Evolutionary conservation across 2,888 invertebrate species (phyloP).

Genomic region (Pocota personata): DNA sequence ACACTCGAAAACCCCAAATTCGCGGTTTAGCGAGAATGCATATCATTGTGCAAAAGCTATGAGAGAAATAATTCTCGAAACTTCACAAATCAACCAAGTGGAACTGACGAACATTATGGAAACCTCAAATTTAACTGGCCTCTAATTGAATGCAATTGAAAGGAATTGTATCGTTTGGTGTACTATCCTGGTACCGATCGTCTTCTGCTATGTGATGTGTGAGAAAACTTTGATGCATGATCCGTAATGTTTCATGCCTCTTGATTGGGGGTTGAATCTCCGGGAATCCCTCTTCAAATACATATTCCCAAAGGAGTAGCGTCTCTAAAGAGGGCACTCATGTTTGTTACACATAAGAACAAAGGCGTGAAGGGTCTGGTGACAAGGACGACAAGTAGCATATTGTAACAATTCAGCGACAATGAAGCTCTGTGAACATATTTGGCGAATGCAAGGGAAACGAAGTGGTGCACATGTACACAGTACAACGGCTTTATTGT

Average conservation of each 20-base stretch:
- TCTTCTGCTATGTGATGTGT: slow-evolving; percentile 64
- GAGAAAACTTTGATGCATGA: slow-evolving; percentile 65
- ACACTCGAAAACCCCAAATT: slow-evolving; percentile 60
- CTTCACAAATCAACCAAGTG: slow-evolving; percentile 58
- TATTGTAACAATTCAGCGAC: slow-evolving; percentile 56
- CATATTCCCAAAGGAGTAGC: slow-evolving; percentile 67
- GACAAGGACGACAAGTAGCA: slow-evolving; percentile 72
- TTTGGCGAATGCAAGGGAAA: slow-evolving; percentile 4
- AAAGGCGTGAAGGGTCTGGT: slow-evolving; percentile 46
- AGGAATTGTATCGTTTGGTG: slow-evolving; percentile 46
- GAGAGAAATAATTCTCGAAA: slow-evolving; percentile 3
- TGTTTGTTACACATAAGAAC: slow-evolving; percentile 65
- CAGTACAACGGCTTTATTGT: neutral
- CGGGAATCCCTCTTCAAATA: slow-evolving; percentile 65
- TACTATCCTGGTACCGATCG: slow-evolving; percentile 39
- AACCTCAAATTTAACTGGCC: slow-evolving; percentile 68
- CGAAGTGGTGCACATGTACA: neutral
- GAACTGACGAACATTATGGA: slow-evolving; percentile 44
- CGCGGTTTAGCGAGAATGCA: slow-evolving; percentile 61
- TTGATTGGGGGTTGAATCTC: slow-evolving; percentile 68
- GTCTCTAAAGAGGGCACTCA: slow-evolving; percentile 63
- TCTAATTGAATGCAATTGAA: slow-evolving; percentile 71
- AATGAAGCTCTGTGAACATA: slow-evolving; percentile 36
- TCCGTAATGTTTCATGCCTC: slow-evolving; percentile 59
- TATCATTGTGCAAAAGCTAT: slow-evolving; percentile 32